Conservation (phyloP, 2,113 vertebrate species). For the Suricata suricatta region DNA sequence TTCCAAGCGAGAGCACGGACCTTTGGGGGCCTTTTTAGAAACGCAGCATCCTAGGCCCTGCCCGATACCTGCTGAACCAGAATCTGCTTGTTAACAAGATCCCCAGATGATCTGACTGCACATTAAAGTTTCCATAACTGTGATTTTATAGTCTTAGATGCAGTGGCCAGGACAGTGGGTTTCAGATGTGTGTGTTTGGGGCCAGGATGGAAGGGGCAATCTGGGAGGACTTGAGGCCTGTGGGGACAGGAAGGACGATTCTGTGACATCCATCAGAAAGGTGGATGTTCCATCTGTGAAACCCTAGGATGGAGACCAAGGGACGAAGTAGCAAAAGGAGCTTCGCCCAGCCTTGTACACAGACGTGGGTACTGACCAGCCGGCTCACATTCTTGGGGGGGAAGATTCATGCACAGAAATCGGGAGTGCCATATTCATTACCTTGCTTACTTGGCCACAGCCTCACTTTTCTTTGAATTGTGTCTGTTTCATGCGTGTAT, state of each 20-base stretch:
- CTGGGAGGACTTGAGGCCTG: not conserved
- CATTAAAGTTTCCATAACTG: not conserved
- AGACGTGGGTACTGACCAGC: not conserved
- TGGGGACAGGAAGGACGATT: not conserved
- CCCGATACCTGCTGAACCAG: not conserved
- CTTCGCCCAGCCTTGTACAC: not conserved
- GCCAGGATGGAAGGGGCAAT: not conserved
- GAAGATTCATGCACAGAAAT: rapidly evolving
- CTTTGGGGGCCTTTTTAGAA: too few relatives aligned
- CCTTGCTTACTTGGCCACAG: too few relatives aligned
- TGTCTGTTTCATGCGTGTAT: not conserved
- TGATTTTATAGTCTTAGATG: not conserved
- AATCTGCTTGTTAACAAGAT: not conserved
- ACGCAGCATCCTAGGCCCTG: not conserved
- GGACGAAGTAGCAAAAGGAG: not conserved
- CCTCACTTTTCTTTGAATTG: not conserved
- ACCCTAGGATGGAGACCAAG: not conserved
- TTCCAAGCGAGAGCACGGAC: not conserved
- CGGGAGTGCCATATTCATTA: not conserved
- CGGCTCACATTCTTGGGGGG: not conserved
- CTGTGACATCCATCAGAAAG: not conserved
- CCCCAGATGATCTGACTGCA: not conserved
- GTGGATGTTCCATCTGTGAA: not conserved
- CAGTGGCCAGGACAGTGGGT: not conserved
- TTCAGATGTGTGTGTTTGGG: not conserved